Percentiles rank a stretch among this genome's conserved stretches.
Conservation (phyloP, 2,888 invertebrate genomes). For the Drosophila nigricruria region DNA sequence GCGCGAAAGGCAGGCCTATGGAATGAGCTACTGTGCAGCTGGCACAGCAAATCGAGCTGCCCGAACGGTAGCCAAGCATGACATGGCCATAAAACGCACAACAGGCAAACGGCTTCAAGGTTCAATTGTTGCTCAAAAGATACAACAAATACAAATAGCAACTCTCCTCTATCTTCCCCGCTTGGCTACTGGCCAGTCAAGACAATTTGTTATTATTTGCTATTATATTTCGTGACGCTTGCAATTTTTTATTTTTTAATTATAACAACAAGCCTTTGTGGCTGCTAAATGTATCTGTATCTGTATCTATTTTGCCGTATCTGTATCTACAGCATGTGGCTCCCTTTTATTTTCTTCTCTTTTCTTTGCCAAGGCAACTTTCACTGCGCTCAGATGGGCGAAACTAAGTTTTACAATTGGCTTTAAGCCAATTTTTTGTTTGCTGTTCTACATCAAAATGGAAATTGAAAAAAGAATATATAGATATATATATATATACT, state of each 20-base stretch:
- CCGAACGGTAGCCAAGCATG: slow-evolving; percentile 58
- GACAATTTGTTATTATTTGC: slow-evolving; percentile 78
- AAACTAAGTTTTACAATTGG: slow-evolving; percentile 39
- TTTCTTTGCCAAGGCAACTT: slow-evolving; percentile 45
- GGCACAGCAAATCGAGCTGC: slow-evolving; percentile 27
- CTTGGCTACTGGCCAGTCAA: slow-evolving; percentile 49
- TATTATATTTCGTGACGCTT: slow-evolving; percentile 75
- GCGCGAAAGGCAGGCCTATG: slow-evolving; percentile 28
- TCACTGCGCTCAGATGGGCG: slow-evolving; percentile 56
- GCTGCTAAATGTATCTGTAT: slow-evolving; percentile 35
- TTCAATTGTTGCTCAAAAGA: slow-evolving; percentile 69
- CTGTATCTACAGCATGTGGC: slow-evolving; percentile 18
- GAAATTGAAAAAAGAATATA: not conserved
- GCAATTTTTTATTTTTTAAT: slow-evolving; percentile 65
- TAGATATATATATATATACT: not conserved
- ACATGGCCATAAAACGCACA: slow-evolving; percentile 49
- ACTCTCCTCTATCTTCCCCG: not conserved
- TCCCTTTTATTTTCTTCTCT: slow-evolving; percentile 34
- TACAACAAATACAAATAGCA: slow-evolving; percentile 18
- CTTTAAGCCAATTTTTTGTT: not conserved
- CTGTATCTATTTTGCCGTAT: slow-evolving; percentile 30
- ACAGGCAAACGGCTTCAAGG: slow-evolving; percentile 57
- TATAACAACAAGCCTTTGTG: slow-evolving; percentile 59
- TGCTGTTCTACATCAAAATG: slow-evolving; percentile 7
- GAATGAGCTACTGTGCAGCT: slow-evolving; percentile 20